Evolutionary conservation across 1,140 invertebrate genomes (phyloP).

Genomic region (Parasteatoda tepidariorum): DNA sequence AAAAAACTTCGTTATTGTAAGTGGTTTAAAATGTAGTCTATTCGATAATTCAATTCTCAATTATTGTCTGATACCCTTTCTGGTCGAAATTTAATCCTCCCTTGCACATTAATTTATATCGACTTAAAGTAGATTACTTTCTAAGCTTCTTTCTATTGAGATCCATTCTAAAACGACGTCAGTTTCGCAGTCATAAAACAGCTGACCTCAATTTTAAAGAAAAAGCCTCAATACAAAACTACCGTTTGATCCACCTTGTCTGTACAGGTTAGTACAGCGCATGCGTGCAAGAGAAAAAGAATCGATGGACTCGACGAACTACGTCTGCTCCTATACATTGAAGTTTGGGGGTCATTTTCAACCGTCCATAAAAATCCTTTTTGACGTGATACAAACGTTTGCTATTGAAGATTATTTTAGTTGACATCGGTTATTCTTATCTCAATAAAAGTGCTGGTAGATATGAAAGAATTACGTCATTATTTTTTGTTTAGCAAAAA

Average conservation of each 20-base stretch:
- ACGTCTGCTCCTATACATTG: neutral
- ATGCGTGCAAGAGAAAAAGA: neutral
- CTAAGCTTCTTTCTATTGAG: too few species aligned
- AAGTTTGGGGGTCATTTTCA: conserved; percentile 1
- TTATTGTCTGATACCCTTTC: too few species aligned
- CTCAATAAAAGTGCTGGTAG: neutral
- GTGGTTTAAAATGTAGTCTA: too few species aligned
- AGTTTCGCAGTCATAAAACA: conserved; percentile 18
- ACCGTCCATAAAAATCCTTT: conserved; percentile 15
- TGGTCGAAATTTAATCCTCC: too few species aligned
- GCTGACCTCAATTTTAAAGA: conserved; percentile 40
- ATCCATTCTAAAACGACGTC: too few species aligned
- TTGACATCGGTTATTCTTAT: too few species aligned
- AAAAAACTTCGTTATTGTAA: too few species aligned
- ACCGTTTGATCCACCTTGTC: conserved; percentile 34
- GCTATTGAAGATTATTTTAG: too few species aligned
- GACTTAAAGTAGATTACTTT: too few species aligned
- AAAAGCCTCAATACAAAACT: conserved; percentile 47
- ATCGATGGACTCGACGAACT: conserved; percentile 34
- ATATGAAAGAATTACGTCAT: neutral
- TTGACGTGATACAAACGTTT: too few species aligned
- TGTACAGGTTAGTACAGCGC: neutral
- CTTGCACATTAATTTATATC: neutral
- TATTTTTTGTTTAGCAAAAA: too few species aligned
- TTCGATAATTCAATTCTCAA: too few species aligned